Conservation (phyloP, 2,888 invertebrate species). For the Athrips mouffetella region DNA sequence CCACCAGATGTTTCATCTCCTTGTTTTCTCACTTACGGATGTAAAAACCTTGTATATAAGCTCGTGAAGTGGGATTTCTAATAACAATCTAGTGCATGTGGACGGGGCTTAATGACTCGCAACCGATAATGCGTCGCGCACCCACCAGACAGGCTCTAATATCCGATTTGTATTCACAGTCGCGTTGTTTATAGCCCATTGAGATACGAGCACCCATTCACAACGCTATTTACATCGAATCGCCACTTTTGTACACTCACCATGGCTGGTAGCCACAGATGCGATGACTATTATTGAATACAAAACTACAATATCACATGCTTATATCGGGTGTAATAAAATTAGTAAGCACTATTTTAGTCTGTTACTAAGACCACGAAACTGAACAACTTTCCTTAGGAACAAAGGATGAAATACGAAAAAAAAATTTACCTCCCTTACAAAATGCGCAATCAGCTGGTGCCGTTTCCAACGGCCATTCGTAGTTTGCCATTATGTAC, state of each 20-base stretch:
- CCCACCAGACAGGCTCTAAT: constrained; percentile 58
- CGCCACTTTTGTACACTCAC: constrained; percentile 58
- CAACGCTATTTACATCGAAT: constrained; percentile 63
- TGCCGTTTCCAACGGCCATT: no score
- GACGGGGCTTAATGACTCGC: constrained; percentile 27
- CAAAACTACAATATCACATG: not conserved
- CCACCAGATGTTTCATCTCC: no score
- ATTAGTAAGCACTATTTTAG: no score
- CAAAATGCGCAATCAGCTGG: no score
- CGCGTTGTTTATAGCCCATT: constrained; percentile 72
- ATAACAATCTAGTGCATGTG: not conserved
- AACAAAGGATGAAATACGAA: no score
- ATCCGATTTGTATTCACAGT: constrained; percentile 74
- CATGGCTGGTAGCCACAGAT: constrained; percentile 26
- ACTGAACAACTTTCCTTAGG: no score
- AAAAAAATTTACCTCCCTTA: no score
- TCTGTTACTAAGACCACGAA: no score
- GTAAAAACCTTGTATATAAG: not conserved
- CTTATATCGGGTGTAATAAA: not conserved
- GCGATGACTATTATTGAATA: constrained; percentile 11
- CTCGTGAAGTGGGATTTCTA: not conserved
- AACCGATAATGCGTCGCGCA: constrained; percentile 53
- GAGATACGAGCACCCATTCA: constrained; percentile 66
- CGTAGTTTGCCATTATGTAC: no score
- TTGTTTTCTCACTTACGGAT: no score